These are phyloP conservation scores for Hemithea aestivaria DNA, from an alignment of 2,888 invertebrate species.

Conservation along the genomic window DNA sequence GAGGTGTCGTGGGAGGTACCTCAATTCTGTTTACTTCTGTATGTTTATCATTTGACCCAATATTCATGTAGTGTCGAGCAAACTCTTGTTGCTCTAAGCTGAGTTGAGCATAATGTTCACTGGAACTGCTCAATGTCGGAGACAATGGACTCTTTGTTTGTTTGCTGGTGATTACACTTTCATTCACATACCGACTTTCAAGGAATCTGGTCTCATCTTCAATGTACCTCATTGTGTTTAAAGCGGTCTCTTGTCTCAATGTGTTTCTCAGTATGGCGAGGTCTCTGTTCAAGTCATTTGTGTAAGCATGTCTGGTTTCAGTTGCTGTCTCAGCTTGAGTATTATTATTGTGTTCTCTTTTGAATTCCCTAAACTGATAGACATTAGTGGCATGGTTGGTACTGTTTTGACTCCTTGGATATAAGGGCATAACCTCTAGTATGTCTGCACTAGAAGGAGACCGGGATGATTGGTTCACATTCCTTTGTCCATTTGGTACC, in stretches of 20 bases:
- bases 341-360: constrained; percentile 74
- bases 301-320: constrained; percentile 57
- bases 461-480: constrained; percentile 58
- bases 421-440: constrained; percentile 75
- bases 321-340: constrained; percentile 44
- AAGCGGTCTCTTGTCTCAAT: constrained; percentile 52
- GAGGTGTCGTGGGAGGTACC: constrained; percentile 52
- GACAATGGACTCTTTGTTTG: constrained; percentile 47
- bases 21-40: constrained; percentile 45
- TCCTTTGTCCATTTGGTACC: constrained; percentile 38
- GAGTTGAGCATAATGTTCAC: constrained; percentile 71
- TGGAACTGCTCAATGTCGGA: constrained; percentile 65
- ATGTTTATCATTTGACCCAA: constrained; percentile 49
- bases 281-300: constrained; percentile 68
- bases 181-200: constrained; percentile 56
- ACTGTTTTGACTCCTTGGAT: constrained; percentile 58
- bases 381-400: constrained; percentile 73
- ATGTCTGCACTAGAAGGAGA: constrained; percentile 78
- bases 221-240: constrained; percentile 61
- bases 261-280: constrained; percentile 62
- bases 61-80: constrained; percentile 66
- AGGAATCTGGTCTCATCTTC: constrained; percentile 65
- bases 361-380: constrained; percentile 77
- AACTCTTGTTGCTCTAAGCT: constrained; percentile 61
- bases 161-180: constrained; percentile 31